Percentiles rank a stretch among this genome's conserved stretches.
Conservation (phyloP, 2,113 vertebrate genomes). For the Sapayoa aenigma region DNA sequence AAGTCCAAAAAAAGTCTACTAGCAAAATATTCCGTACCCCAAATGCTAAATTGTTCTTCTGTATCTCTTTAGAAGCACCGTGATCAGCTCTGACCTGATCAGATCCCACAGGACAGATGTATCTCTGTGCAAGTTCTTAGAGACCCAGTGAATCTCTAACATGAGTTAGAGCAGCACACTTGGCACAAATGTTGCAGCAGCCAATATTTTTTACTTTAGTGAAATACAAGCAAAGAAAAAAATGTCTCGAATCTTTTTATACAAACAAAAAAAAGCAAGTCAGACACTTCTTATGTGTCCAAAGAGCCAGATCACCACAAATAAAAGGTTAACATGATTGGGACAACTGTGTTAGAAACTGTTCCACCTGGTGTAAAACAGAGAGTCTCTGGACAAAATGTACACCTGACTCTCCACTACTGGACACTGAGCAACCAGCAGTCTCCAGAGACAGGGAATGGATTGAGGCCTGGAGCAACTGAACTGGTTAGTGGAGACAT, state of each 20-base stretch:
- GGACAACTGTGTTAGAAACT: not conserved
- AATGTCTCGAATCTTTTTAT: not conserved
- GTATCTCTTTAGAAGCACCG: not conserved
- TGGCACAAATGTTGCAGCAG: not conserved
- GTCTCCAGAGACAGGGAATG: not conserved
- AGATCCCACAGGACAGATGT: not conserved
- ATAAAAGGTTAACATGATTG: not conserved
- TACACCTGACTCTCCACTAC: not conserved
- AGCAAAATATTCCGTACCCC: not conserved
- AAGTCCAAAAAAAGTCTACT: not conserved
- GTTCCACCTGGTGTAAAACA: not conserved
- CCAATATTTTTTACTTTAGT: not conserved
- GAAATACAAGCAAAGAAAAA: not conserved
- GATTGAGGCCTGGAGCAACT: not conserved
- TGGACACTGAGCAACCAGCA: not conserved
- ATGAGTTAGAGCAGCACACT: not conserved
- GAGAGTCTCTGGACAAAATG: not conserved
- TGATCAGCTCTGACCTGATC: not conserved
- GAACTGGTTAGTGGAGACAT: not conserved
- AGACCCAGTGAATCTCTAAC: not conserved
- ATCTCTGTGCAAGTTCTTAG: not conserved
- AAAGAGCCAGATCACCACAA: not conserved
- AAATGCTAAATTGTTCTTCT: not conserved
- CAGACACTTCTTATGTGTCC: not conserved
- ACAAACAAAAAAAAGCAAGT: not conserved